A percentile compares a stretch with the other conserved stretches of the same genome.
These are phyloP conservation scores for Helleia helle DNA, from an alignment of 2,888 invertebrate genomes.

Conservation along the genomic window DNA sequence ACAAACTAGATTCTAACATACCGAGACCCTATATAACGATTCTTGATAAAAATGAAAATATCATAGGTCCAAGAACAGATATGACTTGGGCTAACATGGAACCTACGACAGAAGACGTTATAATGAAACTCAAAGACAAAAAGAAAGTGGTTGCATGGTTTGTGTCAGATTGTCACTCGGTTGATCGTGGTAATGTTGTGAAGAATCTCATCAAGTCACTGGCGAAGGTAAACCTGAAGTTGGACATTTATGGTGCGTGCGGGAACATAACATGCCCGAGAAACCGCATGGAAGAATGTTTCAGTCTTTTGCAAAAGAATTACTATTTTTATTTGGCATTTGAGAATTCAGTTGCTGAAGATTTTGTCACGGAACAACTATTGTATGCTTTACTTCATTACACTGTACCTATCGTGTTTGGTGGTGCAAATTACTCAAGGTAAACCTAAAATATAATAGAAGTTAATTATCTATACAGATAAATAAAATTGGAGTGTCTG, in stretches of 20 bases:
- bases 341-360: conserved; percentile 44
- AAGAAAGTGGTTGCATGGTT: conserved; percentile 53
- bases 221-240: conserved; percentile 28
- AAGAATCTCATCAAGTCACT: conserved; percentile 29
- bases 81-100: conserved; percentile 41
- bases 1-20: conserved; percentile 48
- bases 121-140: conserved; percentile 33
- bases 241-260: conserved; percentile 52
- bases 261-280: conserved; percentile 38
- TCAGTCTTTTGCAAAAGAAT: conserved; percentile 34
- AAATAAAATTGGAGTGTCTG: too few species aligned
- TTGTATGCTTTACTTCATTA: conserved; percentile 65
- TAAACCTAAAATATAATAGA: too few species aligned
- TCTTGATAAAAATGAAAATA: conserved; percentile 30
- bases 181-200: conserved; percentile 28
- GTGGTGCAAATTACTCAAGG: conserved; percentile 77
- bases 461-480: too few species aligned
- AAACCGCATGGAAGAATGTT: conserved; percentile 37
- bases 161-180: conserved; percentile 39
- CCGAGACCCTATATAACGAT: conserved; percentile 36
- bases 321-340: conserved; percentile 59
- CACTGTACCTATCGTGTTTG: conserved; percentile 79
- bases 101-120: conserved; percentile 28
- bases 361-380: conserved; percentile 54
- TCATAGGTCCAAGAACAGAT: conserved; percentile 46